A percentile compares a stretch with the other conserved stretches of the same genome.
phyloP scores from a whole-genome alignment of 2,888 invertebrate genomes.

The Plebejus melissa region DNA sequence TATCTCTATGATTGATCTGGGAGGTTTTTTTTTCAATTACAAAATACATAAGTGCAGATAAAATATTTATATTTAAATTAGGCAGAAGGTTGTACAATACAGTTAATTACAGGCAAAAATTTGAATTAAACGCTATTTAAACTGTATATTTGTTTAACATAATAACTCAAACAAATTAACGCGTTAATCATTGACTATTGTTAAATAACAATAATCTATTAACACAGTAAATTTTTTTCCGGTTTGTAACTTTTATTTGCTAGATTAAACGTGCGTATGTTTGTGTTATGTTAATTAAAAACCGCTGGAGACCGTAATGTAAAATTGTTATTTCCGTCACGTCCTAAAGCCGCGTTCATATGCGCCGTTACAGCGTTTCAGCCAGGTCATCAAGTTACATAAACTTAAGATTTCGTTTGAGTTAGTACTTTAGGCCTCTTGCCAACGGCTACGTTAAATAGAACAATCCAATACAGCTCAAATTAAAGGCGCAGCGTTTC shows the following conservation, averaged over 20 bases:
- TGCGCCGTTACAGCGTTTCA: constrained; percentile 30
- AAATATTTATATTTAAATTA: background rate
- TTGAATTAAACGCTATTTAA: background rate
- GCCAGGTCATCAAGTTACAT: constrained; percentile 35
- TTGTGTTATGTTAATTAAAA: constrained; percentile 55
- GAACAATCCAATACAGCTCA: constrained; percentile 33
- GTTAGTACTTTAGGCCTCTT: constrained; percentile 36
- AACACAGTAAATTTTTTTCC: constrained; percentile 50
- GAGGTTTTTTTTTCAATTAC: background rate
- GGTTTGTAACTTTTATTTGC: constrained; percentile 51
- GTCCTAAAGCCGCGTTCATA: constrained; percentile 35
- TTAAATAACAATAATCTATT: constrained; percentile 33
- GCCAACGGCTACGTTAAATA: constrained; percentile 37
- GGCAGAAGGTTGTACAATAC: background rate
- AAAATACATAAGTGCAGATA: background rate
- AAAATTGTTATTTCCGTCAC: constrained; percentile 61
- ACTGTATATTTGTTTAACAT: constrained; percentile 4
- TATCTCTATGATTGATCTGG: constrained; percentile 7
- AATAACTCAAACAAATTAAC: background rate
- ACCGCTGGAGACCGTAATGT: constrained; percentile 48
- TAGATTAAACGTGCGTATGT: constrained; percentile 39
- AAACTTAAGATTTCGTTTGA: constrained; percentile 34
- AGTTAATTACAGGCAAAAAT: background rate
- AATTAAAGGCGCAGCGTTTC: constrained; percentile 26
- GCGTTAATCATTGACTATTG: background rate